A percentile compares a stretch with the other conserved stretches of the same genome.
phyloP scores from a whole-genome alignment of 2,113 vertebrate species.

The Tringa solitaria region DNA sequence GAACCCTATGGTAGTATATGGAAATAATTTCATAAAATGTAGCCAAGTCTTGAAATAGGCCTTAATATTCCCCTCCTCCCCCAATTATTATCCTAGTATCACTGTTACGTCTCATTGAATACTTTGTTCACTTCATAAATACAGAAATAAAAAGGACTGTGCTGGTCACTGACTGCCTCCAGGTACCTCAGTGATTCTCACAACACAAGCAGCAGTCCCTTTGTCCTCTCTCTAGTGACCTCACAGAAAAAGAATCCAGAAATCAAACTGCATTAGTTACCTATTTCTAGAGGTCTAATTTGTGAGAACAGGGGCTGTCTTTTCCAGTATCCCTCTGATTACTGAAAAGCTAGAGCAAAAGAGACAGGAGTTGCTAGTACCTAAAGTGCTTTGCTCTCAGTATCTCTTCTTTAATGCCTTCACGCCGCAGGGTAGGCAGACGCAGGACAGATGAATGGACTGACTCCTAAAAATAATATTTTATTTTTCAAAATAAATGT shows the following conservation, averaged over 20 bases:
- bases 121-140: neutral
- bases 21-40: neutral
- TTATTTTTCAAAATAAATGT: neutral
- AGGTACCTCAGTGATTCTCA: neutral
- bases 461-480: neutral
- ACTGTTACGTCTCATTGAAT: neutral
- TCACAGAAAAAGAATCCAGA: neutral
- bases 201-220: neutral
- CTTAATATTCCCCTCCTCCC: neutral
- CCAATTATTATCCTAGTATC: neutral
- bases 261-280: neutral
- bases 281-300: neutral
- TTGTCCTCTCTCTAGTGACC: neutral
- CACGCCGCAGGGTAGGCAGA: fast-evolving
- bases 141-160: neutral
- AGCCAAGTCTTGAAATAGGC: neutral
- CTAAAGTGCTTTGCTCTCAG: neutral
- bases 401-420: neutral
- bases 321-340: neutral
- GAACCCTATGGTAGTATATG: neutral
- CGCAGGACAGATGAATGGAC: neutral
- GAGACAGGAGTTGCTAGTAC: neutral
- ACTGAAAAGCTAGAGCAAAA: neutral
- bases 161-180: neutral
- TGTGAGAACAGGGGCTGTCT: neutral